Base-by-base conservation (phyloP, 2,888 invertebrate species). In the Conchocele bisecta region DNA sequence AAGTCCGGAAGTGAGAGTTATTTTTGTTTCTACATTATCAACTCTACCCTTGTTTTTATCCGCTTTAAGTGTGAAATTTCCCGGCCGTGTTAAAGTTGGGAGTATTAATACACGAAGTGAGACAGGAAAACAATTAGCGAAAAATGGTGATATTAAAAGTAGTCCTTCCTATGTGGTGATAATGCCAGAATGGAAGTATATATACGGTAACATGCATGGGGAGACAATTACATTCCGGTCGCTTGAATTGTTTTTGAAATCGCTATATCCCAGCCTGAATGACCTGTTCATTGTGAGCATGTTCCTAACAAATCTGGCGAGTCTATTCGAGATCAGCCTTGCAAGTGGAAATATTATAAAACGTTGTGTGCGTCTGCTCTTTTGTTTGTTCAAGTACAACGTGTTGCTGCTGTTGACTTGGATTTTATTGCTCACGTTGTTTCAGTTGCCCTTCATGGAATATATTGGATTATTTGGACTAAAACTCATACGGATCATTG, bases 61-160 rank as follows among this genome's bases (percentile, higher is more conserved):
- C n/a, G 92, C 92, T 1, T 86, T 93, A 7, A 92, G 92, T 71
- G 92, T 93, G 1, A 92, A 92, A 79, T 93, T 93, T 84, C 92
- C 92, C 37, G 93, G 93, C n/a, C 86, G 93, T 17, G 91, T 92
- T 3, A 90, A 90, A 71, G 92, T 93, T 85, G 92, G 92, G 15
- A 77, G 82, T 11, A 81, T 89, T 11, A 79, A 85, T 53, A 69
- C 79, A 1, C 81, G 75, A 20, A 70, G 79, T 1, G 53, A 61
- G 24, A 66, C 81, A 46, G 83, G 80, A 22, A 81, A 80, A 56
- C 31, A 75, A 28, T 73, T 88, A 6, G 44, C 75, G 17, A 72
- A 73, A 28, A 77, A 82, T 35, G 57, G 82, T 9, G 77, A 78
- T 50, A 29, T 66, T 9, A 63, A 60, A 33, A 54, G 54, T 44